Conservation (phyloP, 2,888 invertebrate species). For the Cinara cedri region DNA sequence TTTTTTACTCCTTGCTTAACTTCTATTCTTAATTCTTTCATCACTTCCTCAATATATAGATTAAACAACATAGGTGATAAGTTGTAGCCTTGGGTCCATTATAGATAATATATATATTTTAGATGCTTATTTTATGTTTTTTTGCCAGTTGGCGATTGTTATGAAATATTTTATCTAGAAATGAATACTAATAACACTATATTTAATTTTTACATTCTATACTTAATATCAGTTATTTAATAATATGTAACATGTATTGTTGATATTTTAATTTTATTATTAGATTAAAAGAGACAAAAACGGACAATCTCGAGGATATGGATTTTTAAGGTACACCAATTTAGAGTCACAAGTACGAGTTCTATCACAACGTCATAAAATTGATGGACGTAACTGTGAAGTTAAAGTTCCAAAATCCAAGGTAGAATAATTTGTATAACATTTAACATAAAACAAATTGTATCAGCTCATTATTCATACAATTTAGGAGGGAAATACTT, state of each 20-base stretch:
- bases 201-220: background rate
- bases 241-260: background rate
- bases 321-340: conserved; percentile 93
- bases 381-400: conserved; percentile 97
- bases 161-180: too few relatives aligned
- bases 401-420: conserved; percentile 81
- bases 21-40: too few relatives aligned
- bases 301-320: conserved; percentile 96
- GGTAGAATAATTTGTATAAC: conserved; percentile 55
- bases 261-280: conserved; percentile 54
- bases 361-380: conserved; percentile 90
- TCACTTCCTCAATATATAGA: too few relatives aligned
- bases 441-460: background rate
- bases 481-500: conserved; percentile 70
- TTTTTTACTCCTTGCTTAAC: too few relatives aligned
- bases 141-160: too few relatives aligned
- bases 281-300: conserved; percentile 88
- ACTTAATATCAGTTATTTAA: background rate
- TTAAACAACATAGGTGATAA: too few relatives aligned
- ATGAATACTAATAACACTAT: too few relatives aligned
- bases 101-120: too few relatives aligned
- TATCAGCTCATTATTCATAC: background rate
- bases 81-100: too few relatives aligned
- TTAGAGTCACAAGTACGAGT: conserved; percentile 95
- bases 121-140: too few relatives aligned